Base-by-base conservation (phyloP, 2,888 invertebrate species). In the Leucoptera coffeella region DNA sequence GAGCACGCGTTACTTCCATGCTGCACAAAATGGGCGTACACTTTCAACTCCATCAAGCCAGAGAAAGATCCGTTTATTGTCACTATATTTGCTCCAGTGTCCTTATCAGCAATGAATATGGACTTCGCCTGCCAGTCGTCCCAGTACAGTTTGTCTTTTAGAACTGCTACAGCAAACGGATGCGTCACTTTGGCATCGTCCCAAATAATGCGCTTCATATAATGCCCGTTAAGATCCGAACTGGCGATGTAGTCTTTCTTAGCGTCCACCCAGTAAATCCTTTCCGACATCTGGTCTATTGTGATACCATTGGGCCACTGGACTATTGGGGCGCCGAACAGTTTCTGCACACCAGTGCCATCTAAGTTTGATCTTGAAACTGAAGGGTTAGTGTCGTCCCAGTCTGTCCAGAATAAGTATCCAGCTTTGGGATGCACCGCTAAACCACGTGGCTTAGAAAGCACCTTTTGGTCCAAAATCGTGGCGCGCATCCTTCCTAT, bases 271-370 rank as follows among this genome's bases (percentile, higher is more conserved):
- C 89, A 91, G 47, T 87, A 93, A 27, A 93, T 80, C 25, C 82
- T 71, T 40, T 88, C 84, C 0, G 83, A 78, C 43, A 83, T 81
- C 41, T 82, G 81, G 55, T 93, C 92, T 14, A 93, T 78, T 0
- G 91, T 82, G 29, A 89, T 82, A 10, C 89, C 89, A 47, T 90
- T 91, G 1, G 91, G 91, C 89, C 89, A 89, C 36, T 81, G 77
- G 1, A 92, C 85, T 23, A 69, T 64, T 0, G 78, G 76, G 30
- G 74, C 75, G 1, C 72, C 73, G 38, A 85, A 83, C 29, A 87
- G 49, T 33, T 65, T 75, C 37, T 73, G 75, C 1, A 80, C 74
- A 32, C 84, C 73, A 0, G 71, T 72, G 1, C 92, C 92, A 45
- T 91, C 89, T 33, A 91, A 67, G 45, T 84, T 81, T 0, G 90